phyloP scores from a whole-genome alignment of 2,113 vertebrate species.

The Morphnarchus princeps region DNA sequence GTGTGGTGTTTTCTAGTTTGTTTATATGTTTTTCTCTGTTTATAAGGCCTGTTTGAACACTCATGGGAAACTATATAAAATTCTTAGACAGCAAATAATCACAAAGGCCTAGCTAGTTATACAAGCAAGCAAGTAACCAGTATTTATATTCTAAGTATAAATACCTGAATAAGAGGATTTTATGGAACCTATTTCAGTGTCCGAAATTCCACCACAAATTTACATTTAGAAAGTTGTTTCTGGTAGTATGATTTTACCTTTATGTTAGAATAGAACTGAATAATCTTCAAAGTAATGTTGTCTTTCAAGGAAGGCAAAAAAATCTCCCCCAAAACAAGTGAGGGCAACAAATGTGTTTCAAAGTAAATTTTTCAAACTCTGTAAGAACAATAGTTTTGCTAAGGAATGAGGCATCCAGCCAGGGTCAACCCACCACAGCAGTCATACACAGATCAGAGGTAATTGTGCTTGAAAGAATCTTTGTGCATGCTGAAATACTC shows the following conservation, averaged over 20 bases:
- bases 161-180: not conserved
- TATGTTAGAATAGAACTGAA: not conserved
- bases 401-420: not conserved
- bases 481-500: not conserved
- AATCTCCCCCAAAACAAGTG: accelerated
- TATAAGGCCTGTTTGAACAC: not conserved
- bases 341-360: not conserved
- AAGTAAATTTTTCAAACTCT: not conserved
- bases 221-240: not conserved
- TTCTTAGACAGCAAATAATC: not conserved
- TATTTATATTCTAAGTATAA: not conserved
- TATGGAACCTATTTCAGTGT: not conserved
- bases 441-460: not conserved
- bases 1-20: not conserved
- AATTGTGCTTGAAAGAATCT: not conserved
- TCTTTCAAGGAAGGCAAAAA: not conserved
- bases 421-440: not conserved
- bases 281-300: not conserved
- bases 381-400: not conserved
- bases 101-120: not conserved
- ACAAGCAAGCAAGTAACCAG: not conserved
- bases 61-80: not conserved
- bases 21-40: not conserved
- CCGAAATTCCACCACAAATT: not conserved
- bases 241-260: not conserved